Percentiles rank a stretch among this genome's conserved stretches.
phyloP scores from a whole-genome alignment of 2,888 invertebrate genomes.

The Lasioglossum villosulum region DNA sequence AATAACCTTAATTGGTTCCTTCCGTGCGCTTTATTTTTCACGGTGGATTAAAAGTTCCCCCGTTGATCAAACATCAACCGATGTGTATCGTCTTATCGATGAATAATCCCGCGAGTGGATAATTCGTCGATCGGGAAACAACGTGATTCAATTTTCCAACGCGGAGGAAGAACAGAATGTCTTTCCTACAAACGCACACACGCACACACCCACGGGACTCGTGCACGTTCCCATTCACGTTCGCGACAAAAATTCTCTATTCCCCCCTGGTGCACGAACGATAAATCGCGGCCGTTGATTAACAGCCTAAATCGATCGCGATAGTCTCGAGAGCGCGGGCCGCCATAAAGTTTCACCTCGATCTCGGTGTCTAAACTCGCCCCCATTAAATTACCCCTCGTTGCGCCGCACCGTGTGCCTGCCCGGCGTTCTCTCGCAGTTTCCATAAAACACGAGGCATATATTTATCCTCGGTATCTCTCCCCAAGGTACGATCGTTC shows the following conservation, averaged over 20 bases:
- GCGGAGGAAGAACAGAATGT: neutral
- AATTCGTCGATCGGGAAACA: slow-evolving; percentile 10
- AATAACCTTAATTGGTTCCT: slow-evolving; percentile 59
- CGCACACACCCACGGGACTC: neutral
- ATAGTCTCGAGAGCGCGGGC: slow-evolving; percentile 7
- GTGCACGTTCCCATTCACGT: neutral
- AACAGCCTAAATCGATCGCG: slow-evolving; percentile 24
- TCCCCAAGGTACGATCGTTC: slow-evolving; percentile 58
- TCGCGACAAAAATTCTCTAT: neutral
- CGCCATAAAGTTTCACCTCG: slow-evolving; percentile 48
- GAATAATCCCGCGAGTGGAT: slow-evolving; percentile 21
- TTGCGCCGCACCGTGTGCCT: slow-evolving; percentile 16
- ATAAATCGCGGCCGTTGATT: slow-evolving; percentile 8
- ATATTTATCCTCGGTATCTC: slow-evolving; percentile 59
- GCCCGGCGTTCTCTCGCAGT: slow-evolving; percentile 26
- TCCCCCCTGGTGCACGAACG: neutral
- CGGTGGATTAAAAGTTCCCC: slow-evolving; percentile 40
- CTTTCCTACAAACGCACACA: neutral
- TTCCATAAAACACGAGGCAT: slow-evolving; percentile 67
- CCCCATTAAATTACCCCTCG: slow-evolving; percentile 61
- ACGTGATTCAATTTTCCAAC: neutral
- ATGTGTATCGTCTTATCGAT: slow-evolving; percentile 3
- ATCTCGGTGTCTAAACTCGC: slow-evolving; percentile 22
- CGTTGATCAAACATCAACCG: slow-evolving; percentile 26
- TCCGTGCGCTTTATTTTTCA: slow-evolving; percentile 55